A percentile compares a stretch with the other conserved stretches of the same genome.
These are phyloP conservation scores for Acronicta leporina DNA, from an alignment of 2,888 invertebrate genomes.

Conservation along the genomic window DNA sequence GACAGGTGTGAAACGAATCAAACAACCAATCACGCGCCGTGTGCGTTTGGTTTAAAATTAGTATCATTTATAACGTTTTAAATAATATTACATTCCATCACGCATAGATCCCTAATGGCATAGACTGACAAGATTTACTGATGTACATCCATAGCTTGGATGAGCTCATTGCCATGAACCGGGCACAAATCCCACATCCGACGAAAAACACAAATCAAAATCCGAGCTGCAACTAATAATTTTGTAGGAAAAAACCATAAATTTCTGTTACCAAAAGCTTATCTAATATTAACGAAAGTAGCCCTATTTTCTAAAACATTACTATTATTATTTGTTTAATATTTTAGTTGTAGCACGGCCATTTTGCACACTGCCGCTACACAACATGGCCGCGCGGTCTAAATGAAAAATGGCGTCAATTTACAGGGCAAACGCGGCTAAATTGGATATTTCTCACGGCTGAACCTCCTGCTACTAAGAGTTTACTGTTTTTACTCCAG, in stretches of 20 bases:
- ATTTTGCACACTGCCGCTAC: slow-evolving; percentile 59
- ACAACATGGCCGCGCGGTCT: slow-evolving; percentile 75
- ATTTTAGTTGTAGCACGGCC: slow-evolving; percentile 43
- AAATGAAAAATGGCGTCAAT: slow-evolving; percentile 86
- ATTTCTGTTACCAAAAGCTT: slow-evolving; percentile 1
- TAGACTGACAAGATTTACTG: too few relatives aligned
- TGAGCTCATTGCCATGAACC: too few relatives aligned
- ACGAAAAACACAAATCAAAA: too few relatives aligned
- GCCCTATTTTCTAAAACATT: slow-evolving; percentile 46
- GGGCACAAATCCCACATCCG: too few relatives aligned
- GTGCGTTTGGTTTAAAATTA: slow-evolving; percentile 41
- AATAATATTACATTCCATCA: too few relatives aligned
- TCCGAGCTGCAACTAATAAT: too few relatives aligned
- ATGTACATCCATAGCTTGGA: too few relatives aligned
- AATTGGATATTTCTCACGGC: slow-evolving; percentile 87
- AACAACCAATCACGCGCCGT: slow-evolving; percentile 48
- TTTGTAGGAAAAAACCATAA: too few relatives aligned
- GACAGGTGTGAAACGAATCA: slow-evolving; percentile 55
- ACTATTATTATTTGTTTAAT: slow-evolving; percentile 56
- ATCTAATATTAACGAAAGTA: slow-evolving; percentile 23
- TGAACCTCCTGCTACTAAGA: slow-evolving; percentile 67
- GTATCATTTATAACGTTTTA: slow-evolving; percentile 4
- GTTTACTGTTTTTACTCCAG: slow-evolving; percentile 67
- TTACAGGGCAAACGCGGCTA: slow-evolving; percentile 83
- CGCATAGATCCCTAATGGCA: too few relatives aligned